Percentiles rank a stretch among this genome's conserved stretches.
phyloP scores from a whole-genome alignment of 2,888 invertebrate species.

The Hermaeophaga mercurialis region DNA sequence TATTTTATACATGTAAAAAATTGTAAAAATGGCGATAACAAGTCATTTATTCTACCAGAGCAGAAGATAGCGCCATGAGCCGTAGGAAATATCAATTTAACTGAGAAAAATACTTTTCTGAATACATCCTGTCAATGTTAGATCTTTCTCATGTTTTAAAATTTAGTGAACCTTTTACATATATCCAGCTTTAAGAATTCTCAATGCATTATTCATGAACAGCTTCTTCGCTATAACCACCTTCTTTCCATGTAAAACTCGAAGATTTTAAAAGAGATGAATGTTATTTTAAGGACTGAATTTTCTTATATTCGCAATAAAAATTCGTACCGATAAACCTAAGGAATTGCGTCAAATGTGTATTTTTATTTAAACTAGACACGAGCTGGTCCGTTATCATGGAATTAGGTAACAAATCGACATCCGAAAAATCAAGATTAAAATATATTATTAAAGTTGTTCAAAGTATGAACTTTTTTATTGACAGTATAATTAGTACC shows the following conservation, averaged over 20 bases:
- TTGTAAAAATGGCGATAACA: too few species aligned
- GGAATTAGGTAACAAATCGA: too few species aligned
- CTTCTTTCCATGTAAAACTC: constrained; percentile 4
- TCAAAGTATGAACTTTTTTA: too few species aligned
- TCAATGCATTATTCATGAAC: constrained; percentile 4
- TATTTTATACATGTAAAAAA: too few species aligned
- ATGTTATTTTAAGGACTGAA: constrained; percentile 5
- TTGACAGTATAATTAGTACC: background rate
- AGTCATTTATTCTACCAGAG: too few species aligned
- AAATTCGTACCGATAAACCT: background rate
- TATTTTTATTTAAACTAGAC: too few species aligned
- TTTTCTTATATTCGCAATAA: background rate
- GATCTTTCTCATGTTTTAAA: constrained; percentile 1
- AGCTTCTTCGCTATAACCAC: background rate
- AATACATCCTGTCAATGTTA: background rate
- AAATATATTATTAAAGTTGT: too few species aligned
- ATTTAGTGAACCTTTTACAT: constrained; percentile 3
- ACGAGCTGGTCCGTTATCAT: too few species aligned
- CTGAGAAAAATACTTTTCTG: background rate
- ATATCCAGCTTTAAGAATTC: background rate
- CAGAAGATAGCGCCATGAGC: too few species aligned
- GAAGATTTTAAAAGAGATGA: constrained; percentile 5
- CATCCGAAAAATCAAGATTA: too few species aligned
- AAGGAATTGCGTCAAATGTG: too few species aligned
- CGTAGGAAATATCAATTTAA: too few species aligned